phyloP scores from a whole-genome alignment of 2,113 vertebrate genomes.

The Baryphthengus martii region DNA sequence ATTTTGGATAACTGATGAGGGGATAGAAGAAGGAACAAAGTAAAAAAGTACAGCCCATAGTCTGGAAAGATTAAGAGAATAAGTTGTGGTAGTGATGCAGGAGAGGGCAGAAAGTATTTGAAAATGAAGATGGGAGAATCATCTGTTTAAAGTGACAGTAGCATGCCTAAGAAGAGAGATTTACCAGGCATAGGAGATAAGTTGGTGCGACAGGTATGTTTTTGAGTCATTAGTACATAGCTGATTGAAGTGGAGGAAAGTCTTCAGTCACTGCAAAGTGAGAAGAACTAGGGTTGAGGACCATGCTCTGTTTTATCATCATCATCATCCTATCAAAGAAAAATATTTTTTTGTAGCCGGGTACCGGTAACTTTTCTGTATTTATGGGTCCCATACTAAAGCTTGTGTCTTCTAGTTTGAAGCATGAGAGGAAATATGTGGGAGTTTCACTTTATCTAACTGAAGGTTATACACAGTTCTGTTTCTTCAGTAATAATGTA shows the following conservation, averaged over 20 bases:
- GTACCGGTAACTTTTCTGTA: slow-evolving; percentile 11
- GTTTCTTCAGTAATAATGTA: not conserved
- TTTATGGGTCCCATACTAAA: slow-evolving; percentile 47
- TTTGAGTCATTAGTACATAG: not conserved
- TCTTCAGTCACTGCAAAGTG: not conserved
- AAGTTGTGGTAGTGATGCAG: not conserved
- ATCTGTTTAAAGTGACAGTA: not conserved
- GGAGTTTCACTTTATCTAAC: slow-evolving; percentile 21
- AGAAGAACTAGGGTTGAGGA: not conserved
- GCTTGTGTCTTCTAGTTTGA: slow-evolving; percentile 16
- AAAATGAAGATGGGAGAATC: not conserved
- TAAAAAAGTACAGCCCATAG: not conserved
- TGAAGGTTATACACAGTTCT: not conserved
- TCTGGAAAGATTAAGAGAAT: not conserved
- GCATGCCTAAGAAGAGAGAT: not conserved
- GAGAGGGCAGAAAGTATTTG: not conserved
- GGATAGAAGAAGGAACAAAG: not conserved
- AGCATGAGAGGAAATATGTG: slow-evolving; percentile 37
- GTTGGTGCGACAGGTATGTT: not conserved
- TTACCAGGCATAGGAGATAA: not conserved
- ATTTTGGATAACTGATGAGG: not conserved
- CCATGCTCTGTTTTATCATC: slow-evolving; percentile 59
- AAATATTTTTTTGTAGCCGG: slow-evolving; percentile 41
- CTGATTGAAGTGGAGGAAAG: not conserved
- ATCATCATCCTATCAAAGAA: slow-evolving; percentile 69